These are phyloP conservation scores for Drosophila cyrtoloma DNA, from an alignment of 2,888 invertebrate species.

Conservation along the genomic window DNA sequence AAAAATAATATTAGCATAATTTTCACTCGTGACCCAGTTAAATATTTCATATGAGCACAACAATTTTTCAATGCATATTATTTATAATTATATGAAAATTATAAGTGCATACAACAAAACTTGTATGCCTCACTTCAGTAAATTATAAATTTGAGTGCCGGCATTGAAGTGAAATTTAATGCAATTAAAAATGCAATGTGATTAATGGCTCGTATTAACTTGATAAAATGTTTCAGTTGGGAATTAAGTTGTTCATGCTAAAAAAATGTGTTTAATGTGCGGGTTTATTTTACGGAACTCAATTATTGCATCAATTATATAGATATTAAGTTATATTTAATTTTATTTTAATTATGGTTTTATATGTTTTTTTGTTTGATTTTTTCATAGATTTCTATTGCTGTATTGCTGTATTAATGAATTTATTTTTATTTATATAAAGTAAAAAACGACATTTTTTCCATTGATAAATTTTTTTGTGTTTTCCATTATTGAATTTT, in stretches of 20 bases:
- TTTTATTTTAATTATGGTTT: not conserved
- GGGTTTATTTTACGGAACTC: not conserved
- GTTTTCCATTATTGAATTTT: not conserved
- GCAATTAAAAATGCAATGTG: not conserved
- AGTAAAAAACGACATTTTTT: not conserved
- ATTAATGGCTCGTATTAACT: not conserved
- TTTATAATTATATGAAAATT: not conserved
- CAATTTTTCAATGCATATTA: not conserved
- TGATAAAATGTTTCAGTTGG: not conserved
- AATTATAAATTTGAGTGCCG: not conserved
- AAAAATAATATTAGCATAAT: slow-evolving; percentile 28
- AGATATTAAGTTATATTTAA: not conserved
- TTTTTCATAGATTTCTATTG: no score
- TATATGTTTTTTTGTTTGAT: not conserved
- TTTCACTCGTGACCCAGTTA: slow-evolving; percentile 38
- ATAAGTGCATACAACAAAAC: not conserved
- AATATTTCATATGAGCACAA: not conserved
- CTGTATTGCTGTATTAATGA: no score
- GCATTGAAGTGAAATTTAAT: not conserved
- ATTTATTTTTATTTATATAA: no score
- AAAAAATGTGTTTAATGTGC: not conserved
- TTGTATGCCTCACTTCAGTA: not conserved
- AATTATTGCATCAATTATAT: not conserved
- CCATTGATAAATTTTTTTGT: not conserved
- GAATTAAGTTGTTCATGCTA: not conserved